A percentile compares a stretch with the other conserved stretches of the same genome.
Conservation (phyloP, 2,113 vertebrate species). For the Xiphophorus hellerii region DNA sequence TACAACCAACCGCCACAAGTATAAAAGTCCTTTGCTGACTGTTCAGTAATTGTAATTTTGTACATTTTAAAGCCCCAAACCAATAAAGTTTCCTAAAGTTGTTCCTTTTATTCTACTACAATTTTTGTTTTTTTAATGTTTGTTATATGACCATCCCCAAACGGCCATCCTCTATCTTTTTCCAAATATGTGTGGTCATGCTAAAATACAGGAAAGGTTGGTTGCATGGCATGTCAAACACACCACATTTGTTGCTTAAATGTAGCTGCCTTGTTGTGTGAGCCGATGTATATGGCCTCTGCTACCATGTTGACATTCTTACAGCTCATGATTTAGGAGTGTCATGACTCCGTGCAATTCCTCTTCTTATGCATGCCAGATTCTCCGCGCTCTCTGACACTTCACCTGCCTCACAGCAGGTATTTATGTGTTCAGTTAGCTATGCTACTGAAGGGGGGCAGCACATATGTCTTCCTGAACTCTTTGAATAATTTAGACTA, state of each 20-base stretch:
- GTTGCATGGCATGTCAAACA: not conserved
- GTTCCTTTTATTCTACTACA: too few relatives aligned
- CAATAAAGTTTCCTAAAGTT: too few relatives aligned
- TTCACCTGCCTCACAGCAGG: conserved; percentile 57
- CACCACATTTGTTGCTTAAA: not conserved
- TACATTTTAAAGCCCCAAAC: too few relatives aligned
- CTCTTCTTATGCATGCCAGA: conserved; percentile 43
- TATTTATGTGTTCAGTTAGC: conserved; percentile 72
- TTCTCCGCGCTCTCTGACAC: conserved; percentile 32
- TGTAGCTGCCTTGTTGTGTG: not conserved
- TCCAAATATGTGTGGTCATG: not conserved
- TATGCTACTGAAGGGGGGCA: conserved; percentile 51
- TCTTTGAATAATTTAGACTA: conserved; percentile 78
- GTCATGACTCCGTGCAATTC: conserved; percentile 45
- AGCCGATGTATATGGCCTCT: conserved; percentile 12
- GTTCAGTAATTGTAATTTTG: too few relatives aligned
- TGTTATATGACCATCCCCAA: not conserved
- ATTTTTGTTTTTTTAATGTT: not conserved
- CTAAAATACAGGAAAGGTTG: not conserved
- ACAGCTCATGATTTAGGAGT: conserved; percentile 60
- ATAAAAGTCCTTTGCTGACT: too few relatives aligned
- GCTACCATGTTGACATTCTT: conserved; percentile 39
- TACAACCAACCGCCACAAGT: too few relatives aligned
- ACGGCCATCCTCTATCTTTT: not conserved
- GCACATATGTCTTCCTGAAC: conserved; percentile 74